Evolutionary conservation across 2,113 vertebrate species (phyloP), one percentile per base, ranked within the genome.

Genomic region (Ia io): DNA sequence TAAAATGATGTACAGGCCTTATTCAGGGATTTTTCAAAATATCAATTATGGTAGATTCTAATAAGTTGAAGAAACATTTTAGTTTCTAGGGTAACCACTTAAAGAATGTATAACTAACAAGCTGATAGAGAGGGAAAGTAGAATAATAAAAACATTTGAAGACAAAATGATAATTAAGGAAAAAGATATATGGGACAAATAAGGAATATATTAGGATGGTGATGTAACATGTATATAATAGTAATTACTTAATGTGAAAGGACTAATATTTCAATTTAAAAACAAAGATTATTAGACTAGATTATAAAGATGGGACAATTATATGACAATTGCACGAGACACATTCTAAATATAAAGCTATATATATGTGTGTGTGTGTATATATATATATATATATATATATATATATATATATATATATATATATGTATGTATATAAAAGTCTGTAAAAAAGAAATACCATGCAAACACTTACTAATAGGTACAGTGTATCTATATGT

Each of bases 81-180:
- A 23, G 2, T 77, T 77, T 82, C 30, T 61, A 87, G 32, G 22
- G 11, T 94, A 69, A 25, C 30, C 20, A 67, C 35, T 76, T 61
- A 92, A 95, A 69, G n/a, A 85, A 83, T 82, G 16, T 85, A 51
- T 86, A 89, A 82, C 23, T 91, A 91, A 63, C 0, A 88, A 82
- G n/a, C 35, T 82, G 37, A 82, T 23, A 51, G 49, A 35, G 3
- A 20, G 32, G 2, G 2, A 20, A 80, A 87, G 49, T 86, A 11
- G 67, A 69, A 69, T 53, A 49, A 44, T 71, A 42, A 77, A 88
- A 76, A n/a, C 28, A 53, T 85, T 71, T 91, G 28, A 82, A 90
- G 71, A 51, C 53, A 85, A 71, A 90, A 67, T 4, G 37, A 53
- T 3, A 73, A 69, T 79, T 74, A 80, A 88, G 28, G 63, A 91